Conservation (phyloP, 2,888 invertebrate genomes). For the Rhamnusium bicolor region DNA sequence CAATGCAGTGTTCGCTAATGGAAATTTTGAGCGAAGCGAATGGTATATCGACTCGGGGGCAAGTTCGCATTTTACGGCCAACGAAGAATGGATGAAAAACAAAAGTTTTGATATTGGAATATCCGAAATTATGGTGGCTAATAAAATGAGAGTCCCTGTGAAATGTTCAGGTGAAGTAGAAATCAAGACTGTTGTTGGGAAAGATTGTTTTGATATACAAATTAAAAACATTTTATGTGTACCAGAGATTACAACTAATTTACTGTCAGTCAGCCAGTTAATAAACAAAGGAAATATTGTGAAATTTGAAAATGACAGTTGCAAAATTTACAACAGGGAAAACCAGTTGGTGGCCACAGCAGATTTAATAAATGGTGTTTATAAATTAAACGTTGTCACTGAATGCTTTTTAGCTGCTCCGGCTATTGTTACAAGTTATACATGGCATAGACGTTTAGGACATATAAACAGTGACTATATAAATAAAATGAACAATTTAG, state of each 20-base stretch:
- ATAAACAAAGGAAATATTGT: slow-evolving; percentile 36
- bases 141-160: slow-evolving; percentile 33
- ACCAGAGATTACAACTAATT: slow-evolving; percentile 35
- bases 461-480: slow-evolving; percentile 29
- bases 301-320: slow-evolving; percentile 26
- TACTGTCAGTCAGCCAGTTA: slow-evolving; percentile 33
- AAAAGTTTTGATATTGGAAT: slow-evolving; percentile 7
- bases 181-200: slow-evolving; percentile 27
- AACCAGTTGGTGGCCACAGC: slow-evolving; percentile 45
- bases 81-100: slow-evolving; percentile 34
- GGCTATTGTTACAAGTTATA: neutral
- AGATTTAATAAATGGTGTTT: slow-evolving; percentile 37
- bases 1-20: slow-evolving; percentile 49
- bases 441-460: slow-evolving; percentile 45
- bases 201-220: slow-evolving; percentile 14
- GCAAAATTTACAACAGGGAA: slow-evolving; percentile 37
- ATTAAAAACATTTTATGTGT: slow-evolving; percentile 30
- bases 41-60: slow-evolving; percentile 52
- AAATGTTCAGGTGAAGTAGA: slow-evolving; percentile 28
- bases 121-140: slow-evolving; percentile 39
- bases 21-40: slow-evolving; percentile 35
- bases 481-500: slow-evolving; percentile 30
- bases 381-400: slow-evolving; percentile 43
- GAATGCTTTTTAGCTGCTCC: neutral
- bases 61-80: slow-evolving; percentile 46